Evolutionary conservation across 2,113 vertebrate species (phyloP), one percentile per base, ranked within the genome.

Genomic region (Entomyzon cyanotis): DNA sequence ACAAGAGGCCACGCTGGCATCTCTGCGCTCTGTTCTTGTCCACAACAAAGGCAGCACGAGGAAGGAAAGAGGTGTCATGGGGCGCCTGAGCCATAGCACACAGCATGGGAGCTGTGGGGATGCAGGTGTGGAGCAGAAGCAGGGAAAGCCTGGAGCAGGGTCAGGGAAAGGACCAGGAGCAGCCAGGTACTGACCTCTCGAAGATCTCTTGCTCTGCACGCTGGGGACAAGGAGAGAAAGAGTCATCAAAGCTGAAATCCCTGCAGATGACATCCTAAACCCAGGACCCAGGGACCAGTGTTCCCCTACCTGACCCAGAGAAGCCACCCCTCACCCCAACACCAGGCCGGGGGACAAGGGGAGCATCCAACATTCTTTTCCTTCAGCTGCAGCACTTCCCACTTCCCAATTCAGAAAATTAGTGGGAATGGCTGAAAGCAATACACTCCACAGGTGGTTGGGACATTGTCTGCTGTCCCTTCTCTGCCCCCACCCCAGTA

Each of bases 141-240:
- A 67, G 44, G 13, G 65, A 25, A 52, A 76, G 75, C 37, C 15
- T 33, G 30, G 27, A 90, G 64, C 53, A 63, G 75, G 12, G 75
- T 9, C 50, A 95, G 65, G 55, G 73, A 63, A 88, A 87, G 58
- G 83, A 19, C 60, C 49, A 58, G 79, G 41, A 94, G 65, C 5
- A 41, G 75, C 19, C 9, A 1, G 58, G 62, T n/a, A 98, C 98
- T 96, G 49, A 98, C 98, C 97, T 98, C 89, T 98, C 97, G 27
- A 97, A 98, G 96, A 98, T 97, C 91, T 98, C 98, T 73, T 94
- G 95, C 35, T 98, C 98, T 68, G 97, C 97, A n/a, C 12, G 35
- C 98, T 98, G 97, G 65, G 77, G 44, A 95, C 62, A 97, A 97
- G 68, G 86, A 95, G 84, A 97, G 63, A 97, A 55, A 92, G 47